A percentile compares a stretch with the other conserved stretches of the same genome.
phyloP scores from a whole-genome alignment of 2,888 invertebrate species.

The Mylabris sibirica region DNA sequence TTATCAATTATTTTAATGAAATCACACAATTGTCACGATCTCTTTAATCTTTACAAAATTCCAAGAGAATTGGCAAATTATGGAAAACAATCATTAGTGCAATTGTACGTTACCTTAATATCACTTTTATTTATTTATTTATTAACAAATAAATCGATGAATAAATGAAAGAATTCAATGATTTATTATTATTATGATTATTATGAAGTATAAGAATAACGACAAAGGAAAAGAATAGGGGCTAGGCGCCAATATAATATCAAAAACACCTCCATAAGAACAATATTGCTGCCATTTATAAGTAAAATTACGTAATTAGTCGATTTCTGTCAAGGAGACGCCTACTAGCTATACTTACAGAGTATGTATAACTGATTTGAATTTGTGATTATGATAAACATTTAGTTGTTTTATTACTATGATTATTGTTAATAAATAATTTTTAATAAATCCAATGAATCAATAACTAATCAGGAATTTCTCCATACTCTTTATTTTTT shows the following conservation, averaged over 20 bases:
- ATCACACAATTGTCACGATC: too few species aligned
- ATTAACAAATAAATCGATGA: background rate
- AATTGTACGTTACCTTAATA: background rate
- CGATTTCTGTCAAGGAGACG: constrained; percentile 1
- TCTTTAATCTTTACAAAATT: too few species aligned
- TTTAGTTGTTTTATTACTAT: background rate
- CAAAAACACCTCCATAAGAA: background rate
- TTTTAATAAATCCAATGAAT: background rate
- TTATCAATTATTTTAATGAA: too few species aligned
- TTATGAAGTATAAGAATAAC: background rate
- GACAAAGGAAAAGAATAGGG: background rate
- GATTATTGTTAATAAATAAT: background rate
- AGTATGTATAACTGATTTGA: background rate
- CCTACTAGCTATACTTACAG: background rate
- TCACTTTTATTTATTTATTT: background rate
- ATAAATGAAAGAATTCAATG: background rate
- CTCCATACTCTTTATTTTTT: too few species aligned
- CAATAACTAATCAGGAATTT: background rate
- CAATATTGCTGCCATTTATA: constrained; percentile 2
- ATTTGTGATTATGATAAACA: background rate
- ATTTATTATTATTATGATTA: constrained; percentile 3
- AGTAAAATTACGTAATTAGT: background rate
- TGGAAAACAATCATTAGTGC: too few species aligned
- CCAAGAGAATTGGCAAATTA: too few species aligned
- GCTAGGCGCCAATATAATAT: constrained; percentile 5